Evolutionary conservation across 2,113 vertebrate genomes (phyloP).

Genomic region (Macrotus californicus): DNA sequence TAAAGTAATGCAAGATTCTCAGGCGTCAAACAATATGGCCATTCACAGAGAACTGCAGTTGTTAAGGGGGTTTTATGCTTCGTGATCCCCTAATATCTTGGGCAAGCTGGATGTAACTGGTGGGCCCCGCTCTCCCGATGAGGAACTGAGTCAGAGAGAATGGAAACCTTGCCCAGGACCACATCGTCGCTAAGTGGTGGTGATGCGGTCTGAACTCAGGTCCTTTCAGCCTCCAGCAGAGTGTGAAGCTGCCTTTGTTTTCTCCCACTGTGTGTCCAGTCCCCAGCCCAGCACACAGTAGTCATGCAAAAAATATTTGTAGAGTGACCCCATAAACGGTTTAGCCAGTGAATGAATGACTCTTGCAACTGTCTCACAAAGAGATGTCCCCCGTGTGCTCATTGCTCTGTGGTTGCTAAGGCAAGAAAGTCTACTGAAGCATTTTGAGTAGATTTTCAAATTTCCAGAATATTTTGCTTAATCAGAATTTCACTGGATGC

Average conservation of each 20-base stretch:
- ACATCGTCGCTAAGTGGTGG: too few species aligned
- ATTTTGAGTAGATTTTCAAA: not conserved
- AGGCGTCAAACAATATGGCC: not conserved
- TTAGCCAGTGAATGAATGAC: not conserved
- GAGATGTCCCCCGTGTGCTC: not conserved
- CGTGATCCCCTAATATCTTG: not conserved
- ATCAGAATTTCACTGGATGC: not conserved
- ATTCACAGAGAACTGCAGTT: not conserved
- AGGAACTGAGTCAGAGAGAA: not conserved
- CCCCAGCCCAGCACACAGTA: not conserved
- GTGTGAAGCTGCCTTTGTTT: fast-evolving
- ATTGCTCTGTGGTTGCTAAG: not conserved
- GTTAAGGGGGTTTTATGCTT: not conserved
- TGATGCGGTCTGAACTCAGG: not conserved
- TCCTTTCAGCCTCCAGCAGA: not conserved
- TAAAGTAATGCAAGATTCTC: not conserved
- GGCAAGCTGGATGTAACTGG: not conserved
- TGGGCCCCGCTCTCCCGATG: not conserved
- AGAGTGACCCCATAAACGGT: not conserved
- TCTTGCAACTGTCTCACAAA: not conserved
- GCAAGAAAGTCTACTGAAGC: not conserved
- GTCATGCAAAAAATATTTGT: not conserved
- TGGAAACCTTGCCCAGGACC: not conserved
- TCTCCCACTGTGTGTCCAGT: not conserved
- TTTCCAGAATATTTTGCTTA: not conserved